These are phyloP conservation scores for Eulemur rubriventer DNA, from an alignment of 2,797 vertebrate genomes.

Conservation along the genomic window DNA sequence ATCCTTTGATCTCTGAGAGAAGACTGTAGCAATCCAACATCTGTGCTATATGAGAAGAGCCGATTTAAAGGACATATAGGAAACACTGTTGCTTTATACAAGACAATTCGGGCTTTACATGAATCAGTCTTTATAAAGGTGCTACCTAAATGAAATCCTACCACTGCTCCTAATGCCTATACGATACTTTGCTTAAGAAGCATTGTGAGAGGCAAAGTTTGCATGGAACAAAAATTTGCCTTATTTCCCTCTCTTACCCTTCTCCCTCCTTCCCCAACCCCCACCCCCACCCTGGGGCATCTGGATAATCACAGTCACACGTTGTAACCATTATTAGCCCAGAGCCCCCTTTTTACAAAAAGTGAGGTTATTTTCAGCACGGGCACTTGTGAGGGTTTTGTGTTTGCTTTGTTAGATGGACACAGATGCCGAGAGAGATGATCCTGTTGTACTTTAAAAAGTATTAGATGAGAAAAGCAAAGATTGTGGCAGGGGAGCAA, in stretches of 20 bases:
- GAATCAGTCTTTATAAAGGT: neutral
- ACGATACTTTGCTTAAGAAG: neutral
- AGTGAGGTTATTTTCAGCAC: conserved; percentile 54
- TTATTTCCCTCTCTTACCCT: conserved; percentile 15
- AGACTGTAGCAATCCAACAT: conserved; percentile 19
- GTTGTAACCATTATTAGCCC: neutral
- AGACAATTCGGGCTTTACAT: neutral
- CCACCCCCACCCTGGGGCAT: neutral
- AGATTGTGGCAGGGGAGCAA: conserved; percentile 44
- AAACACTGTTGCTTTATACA: neutral
- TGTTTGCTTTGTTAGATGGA: conserved; percentile 35
- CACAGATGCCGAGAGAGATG: conserved; percentile 47
- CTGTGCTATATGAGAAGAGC: neutral
- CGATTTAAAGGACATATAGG: neutral
- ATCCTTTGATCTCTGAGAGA: conserved; percentile 69
- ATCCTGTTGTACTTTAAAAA: conserved; percentile 54
- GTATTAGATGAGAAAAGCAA: conserved; percentile 52
- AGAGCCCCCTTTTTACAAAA: conserved; percentile 50
- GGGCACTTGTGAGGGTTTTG: neutral
- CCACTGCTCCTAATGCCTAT: neutral
- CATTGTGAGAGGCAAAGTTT: neutral
- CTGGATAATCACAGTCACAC: conserved; percentile 66
- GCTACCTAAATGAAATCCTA: neutral
- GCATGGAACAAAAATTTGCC: neutral
- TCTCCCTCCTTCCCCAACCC: neutral